Evolutionary conservation across 2,797 vertebrate genomes (phyloP), one percentile per base, ranked within the genome.

Genomic region (Myripristis murdjan): DNA sequence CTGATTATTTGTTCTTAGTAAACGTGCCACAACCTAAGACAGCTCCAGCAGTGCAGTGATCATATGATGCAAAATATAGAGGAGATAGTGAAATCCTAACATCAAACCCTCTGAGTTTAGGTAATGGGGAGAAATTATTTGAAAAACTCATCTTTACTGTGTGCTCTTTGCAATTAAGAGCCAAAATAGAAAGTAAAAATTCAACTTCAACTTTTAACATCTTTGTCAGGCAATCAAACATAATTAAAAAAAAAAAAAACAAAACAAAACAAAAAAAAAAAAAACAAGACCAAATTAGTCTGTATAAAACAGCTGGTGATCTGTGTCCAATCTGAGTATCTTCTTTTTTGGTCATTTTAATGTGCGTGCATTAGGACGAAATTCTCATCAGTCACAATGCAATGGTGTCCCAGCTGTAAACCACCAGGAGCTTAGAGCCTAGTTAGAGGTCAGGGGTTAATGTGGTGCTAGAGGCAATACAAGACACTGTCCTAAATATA

Each of bases 401-500:
- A 46, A 75, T 75, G 63, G 58, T 62, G 54, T 79, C 75, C 72
- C 81, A 91, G 91, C 83, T 82, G 90, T 86, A 85, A 87, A 87
- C 78, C 85, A 87, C 74, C 73, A 77, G 70, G 63, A 87, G 82
- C 78, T 86, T 77, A 85, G 84, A 59, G 77, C 76, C 69, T 80
- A 77, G 78, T 83, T 81, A 73, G 68, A 76, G 87, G 87, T 91
- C 89, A 88, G 69, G 81, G 88, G 91, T 92, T 87, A 90, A 90
- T 81, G 77, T 81, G 81, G 59, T 85, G 89, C 91, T 87, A n/a
- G 79, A 85, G 90, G 85, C 83, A 58, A 86, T 85, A 85, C 85
- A 84, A 86, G 80, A 64, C 71, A 87, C 61, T 70, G 73, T 87
- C 86, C 87, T 87, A 91, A 91, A 89, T 90, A 87, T 84, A 90